These are phyloP conservation scores for Dryococelus australis DNA, from an alignment of 2,888 invertebrate genomes.

Conservation along the genomic window DNA sequence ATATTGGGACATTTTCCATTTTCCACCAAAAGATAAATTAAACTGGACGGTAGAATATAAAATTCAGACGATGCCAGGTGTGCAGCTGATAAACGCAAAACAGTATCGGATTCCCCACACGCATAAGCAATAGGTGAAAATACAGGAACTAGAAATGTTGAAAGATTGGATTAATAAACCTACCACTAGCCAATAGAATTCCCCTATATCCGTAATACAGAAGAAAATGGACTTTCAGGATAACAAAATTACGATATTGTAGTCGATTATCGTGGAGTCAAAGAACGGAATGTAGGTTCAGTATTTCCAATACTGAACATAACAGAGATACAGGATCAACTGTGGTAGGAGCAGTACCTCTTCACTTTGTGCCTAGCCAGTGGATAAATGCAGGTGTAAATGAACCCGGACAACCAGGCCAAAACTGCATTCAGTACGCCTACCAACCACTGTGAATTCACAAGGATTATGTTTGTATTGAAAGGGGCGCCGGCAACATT, in stretches of 20 bases:
- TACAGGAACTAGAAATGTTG: not conserved
- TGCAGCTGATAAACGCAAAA: not conserved
- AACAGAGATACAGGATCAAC: conserved; percentile 19
- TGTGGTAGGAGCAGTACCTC: conserved; percentile 20
- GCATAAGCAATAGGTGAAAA: not conserved
- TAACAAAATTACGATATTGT: not conserved
- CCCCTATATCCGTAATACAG: not conserved
- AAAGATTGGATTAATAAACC: not conserved
- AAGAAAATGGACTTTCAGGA: not conserved
- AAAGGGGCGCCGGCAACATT: conserved; percentile 31
- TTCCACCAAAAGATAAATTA: too few species aligned
- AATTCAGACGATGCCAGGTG: not conserved
- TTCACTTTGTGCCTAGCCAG: conserved; percentile 23
- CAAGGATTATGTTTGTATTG: not conserved
- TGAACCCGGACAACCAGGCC: not conserved
- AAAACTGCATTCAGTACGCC: conserved; percentile 34
- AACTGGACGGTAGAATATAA: too few species aligned
- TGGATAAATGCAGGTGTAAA: conserved; percentile 26
- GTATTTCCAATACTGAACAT: conserved; percentile 20
- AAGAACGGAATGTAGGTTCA: not conserved
- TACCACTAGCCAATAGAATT: not conserved
- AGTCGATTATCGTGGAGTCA: not conserved
- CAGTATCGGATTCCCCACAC: not conserved
- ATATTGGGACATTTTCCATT: too few species aligned
- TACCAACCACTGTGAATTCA: conserved; percentile 26